A percentile compares a stretch with the other conserved stretches of the same genome.
These are phyloP conservation scores for Danionella dracula DNA, from an alignment of 2,797 vertebrate species.

Conservation along the genomic window DNA sequence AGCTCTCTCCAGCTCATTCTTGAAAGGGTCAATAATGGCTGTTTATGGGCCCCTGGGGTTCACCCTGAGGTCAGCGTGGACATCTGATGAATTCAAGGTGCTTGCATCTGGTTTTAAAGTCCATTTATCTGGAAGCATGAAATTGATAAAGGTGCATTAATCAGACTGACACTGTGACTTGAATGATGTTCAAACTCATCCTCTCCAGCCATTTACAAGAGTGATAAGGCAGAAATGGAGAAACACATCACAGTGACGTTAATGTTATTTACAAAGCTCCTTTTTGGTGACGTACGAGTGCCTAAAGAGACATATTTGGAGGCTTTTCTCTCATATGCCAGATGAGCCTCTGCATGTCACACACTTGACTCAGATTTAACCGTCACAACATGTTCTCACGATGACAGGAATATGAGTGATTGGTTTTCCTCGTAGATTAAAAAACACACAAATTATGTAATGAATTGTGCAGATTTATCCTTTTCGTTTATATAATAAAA, in stretches of 20 bases:
- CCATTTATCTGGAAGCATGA: constrained; percentile 28
- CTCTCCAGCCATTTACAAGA: constrained; percentile 32
- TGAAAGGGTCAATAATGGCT: neutral
- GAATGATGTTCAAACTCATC: constrained; percentile 1
- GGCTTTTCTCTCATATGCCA: neutral
- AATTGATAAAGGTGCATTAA: constrained; percentile 28
- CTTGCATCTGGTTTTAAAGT: constrained; percentile 33
- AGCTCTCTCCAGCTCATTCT: neutral
- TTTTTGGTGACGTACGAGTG: constrained; percentile 6
- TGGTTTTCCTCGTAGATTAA: constrained; percentile 5
- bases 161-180: constrained; percentile 10
- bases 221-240: constrained; percentile 30
- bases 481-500: too few relatives aligned
- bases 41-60: constrained; percentile 25
- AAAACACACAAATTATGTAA: too few relatives aligned
- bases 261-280: constrained; percentile 31
- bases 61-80: constrained; percentile 29
- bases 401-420: neutral
- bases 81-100: constrained; percentile 35
- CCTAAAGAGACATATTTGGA: constrained; percentile 5
- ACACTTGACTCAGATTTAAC: neutral
- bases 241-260: constrained; percentile 27
- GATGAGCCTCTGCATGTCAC: neutral
- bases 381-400: neutral
- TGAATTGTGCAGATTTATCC: too few relatives aligned